A percentile compares a stretch with the other conserved stretches of the same genome.
These are phyloP conservation scores for Bombus waltoni DNA, from an alignment of 1,140 invertebrate genomes.

Conservation along the genomic window DNA sequence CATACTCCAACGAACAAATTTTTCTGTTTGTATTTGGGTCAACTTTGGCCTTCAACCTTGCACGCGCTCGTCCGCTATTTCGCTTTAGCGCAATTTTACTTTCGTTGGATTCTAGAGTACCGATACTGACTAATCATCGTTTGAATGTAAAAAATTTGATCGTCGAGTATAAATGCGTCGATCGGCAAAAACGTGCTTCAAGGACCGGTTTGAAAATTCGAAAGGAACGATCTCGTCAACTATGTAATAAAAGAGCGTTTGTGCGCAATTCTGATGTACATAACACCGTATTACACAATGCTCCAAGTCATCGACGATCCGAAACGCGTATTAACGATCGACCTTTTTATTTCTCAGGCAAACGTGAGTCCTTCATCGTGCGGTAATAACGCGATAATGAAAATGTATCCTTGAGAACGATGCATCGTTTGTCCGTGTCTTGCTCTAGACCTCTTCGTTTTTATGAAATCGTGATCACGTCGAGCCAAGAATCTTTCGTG, in stretches of 20 bases:
- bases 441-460: no score
- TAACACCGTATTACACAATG: neutral
- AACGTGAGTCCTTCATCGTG: neutral
- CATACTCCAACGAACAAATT: no score
- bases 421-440: no score
- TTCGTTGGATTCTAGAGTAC: neutral
- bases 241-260: neutral
- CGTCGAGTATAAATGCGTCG: no score
- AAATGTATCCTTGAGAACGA: constrained; percentile 9
- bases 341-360: neutral
- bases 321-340: neutral
- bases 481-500: no score
- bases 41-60: no score
- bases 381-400: neutral
- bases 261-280: neutral
- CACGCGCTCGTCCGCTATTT: no score
- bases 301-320: neutral
- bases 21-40: no score
- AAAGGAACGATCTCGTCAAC: neutral
- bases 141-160: no score
- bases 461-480: no score
- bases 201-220: neutral
- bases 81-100: neutral
- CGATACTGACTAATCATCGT: neutral
- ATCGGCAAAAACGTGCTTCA: no score